phyloP scores from a whole-genome alignment of 2,797 vertebrate species.

The Toxotes lorentzi region DNA sequence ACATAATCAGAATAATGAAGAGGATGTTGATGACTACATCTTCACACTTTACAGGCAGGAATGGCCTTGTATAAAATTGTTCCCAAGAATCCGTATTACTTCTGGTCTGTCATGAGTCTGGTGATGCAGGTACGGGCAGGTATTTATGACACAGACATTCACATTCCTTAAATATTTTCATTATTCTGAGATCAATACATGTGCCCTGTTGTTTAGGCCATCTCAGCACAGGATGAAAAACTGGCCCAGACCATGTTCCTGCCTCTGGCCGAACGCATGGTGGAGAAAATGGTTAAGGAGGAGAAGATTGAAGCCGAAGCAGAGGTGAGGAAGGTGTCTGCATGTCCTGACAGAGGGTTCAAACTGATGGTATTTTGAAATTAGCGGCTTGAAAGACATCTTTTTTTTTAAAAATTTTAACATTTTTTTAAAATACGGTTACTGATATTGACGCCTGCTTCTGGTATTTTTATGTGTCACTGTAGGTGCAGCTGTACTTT shows the following conservation, averaged over 20 bases:
- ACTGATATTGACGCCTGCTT: background rate
- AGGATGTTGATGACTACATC: conserved; percentile 33
- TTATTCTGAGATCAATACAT: background rate
- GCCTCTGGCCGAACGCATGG: conserved; percentile 97
- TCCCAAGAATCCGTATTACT: conserved; percentile 99
- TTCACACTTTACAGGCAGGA: conserved; percentile 88
- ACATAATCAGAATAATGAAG: conserved; percentile 8
- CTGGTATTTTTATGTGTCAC: background rate
- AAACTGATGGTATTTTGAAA: background rate
- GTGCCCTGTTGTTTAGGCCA: conserved; percentile 84
- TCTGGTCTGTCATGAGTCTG: conserved; percentile 99
- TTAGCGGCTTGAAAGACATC: too few species aligned
- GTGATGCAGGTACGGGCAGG: conserved; percentile 93
- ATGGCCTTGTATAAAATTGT: conserved; percentile 99
- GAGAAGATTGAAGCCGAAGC: conserved; percentile 99
- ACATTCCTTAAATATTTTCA: background rate
- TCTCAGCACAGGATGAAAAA: conserved; percentile 97
- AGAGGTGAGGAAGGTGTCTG: conserved; percentile 84
- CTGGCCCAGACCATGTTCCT: conserved; percentile 98
- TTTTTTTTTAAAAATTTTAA: too few species aligned
- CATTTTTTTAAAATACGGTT: too few species aligned
- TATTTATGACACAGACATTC: background rate
- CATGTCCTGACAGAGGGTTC: background rate
- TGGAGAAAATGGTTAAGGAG: conserved; percentile 99
- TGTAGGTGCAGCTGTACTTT: conserved; percentile 96